Conservation (phyloP, 2,888 invertebrate species). For the Clitarchus hookeri region DNA sequence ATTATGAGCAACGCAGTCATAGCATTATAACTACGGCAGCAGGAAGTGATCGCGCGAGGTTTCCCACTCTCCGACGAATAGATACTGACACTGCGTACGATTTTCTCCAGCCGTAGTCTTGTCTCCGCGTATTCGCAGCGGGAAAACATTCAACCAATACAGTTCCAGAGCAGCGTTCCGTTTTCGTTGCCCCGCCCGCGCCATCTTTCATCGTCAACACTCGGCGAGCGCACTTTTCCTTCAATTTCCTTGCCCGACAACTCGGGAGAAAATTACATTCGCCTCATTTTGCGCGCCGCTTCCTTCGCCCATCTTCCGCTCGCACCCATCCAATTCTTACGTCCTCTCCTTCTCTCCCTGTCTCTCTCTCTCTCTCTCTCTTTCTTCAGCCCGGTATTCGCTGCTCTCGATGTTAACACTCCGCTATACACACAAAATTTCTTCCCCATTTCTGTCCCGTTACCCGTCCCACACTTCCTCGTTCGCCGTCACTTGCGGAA, state of each 20-base stretch:
- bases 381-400: neutral
- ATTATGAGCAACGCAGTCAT: no score
- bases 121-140: no score
- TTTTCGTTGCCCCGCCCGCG: neutral
- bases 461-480: neutral
- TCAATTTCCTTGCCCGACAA: conserved; percentile 1
- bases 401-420: neutral
- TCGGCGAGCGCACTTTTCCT: neutral
- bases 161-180: neutral
- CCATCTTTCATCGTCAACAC: conserved; percentile 12
- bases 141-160: no score
- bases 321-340: no score
- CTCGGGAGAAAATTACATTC: conserved; percentile 14
- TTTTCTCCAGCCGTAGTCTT: no score
- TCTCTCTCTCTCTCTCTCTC: neutral
- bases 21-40: no score
- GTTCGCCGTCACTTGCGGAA: neutral
- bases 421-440: neutral
- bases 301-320: neutral
- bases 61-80: no score
- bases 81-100: no score
- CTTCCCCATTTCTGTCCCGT: neutral
- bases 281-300: conserved; percentile 1
- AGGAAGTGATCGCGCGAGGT: no score
- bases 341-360: neutral